These are phyloP conservation scores for Tenthredo scrophulariae DNA, from an alignment of 2,888 invertebrate species.

Conservation along the genomic window DNA sequence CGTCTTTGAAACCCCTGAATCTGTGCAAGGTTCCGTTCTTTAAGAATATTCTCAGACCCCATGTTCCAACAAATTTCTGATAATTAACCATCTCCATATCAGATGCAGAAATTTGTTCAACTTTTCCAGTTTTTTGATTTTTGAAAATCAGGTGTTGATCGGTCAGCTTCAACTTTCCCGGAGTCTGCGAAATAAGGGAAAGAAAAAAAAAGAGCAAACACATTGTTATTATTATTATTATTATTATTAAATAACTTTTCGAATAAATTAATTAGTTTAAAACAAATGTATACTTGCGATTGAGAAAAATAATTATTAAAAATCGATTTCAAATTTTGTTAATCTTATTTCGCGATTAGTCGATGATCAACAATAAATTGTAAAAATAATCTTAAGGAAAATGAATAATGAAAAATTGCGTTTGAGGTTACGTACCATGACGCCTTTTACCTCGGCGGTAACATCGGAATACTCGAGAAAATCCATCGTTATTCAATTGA, in stretches of 20 bases:
- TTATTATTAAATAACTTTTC: neutral
- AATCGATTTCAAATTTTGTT: too few species aligned
- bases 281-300: neutral
- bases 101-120: slow-evolving; percentile 90
- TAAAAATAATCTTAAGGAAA: neutral
- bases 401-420: slow-evolving; percentile 24
- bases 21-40: slow-evolving; percentile 94
- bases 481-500: slow-evolving; percentile 81
- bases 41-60: slow-evolving; percentile 93
- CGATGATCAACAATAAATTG: neutral
- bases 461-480: slow-evolving; percentile 94
- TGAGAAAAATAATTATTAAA: too few species aligned
- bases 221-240: slow-evolving; percentile 51
- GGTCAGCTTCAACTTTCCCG: slow-evolving; percentile 94
- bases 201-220: slow-evolving; percentile 54
- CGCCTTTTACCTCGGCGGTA: slow-evolving; percentile 90
- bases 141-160: slow-evolving; percentile 95
- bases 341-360: neutral
- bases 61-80: slow-evolving; percentile 93
- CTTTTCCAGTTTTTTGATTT: slow-evolving; percentile 97
- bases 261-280: neutral
- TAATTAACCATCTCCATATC: slow-evolving; percentile 96
- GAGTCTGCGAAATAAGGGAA: slow-evolving; percentile 83
- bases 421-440: slow-evolving; percentile 83
- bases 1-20: slow-evolving; percentile 96